Conservation (phyloP, 2,113 vertebrate species). For the Cygnus buccinator region DNA sequence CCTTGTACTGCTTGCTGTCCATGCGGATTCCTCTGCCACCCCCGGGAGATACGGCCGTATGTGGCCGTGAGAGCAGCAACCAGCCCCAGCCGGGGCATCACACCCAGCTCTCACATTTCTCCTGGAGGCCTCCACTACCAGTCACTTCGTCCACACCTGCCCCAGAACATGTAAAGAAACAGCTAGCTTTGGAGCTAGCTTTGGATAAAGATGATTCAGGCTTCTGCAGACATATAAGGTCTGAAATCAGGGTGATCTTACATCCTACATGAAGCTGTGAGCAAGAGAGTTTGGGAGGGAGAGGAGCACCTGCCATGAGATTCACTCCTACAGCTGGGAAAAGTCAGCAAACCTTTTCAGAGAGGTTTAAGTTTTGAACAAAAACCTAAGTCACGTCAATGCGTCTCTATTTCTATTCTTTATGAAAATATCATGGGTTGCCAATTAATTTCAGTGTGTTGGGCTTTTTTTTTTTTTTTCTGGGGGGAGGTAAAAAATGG, state of each 20-base stretch:
- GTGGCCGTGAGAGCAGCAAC: not conserved
- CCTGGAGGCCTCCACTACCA: rapidly evolving
- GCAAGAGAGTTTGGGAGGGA: not conserved
- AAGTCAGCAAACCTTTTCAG: not conserved
- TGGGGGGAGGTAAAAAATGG: not conserved
- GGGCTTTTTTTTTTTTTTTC: not conserved
- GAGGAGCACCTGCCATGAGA: slow-evolving; percentile 18
- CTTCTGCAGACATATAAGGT: not conserved
- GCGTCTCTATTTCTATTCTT: not conserved
- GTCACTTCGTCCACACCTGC: not conserved
- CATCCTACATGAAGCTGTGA: not conserved
- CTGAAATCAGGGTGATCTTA: not conserved
- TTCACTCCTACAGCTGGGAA: slow-evolving; percentile 21
- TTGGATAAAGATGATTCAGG: slow-evolving; percentile 19
- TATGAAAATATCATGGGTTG: not conserved
- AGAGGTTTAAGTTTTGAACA: not conserved
- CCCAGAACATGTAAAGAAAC: not conserved
- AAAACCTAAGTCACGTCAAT: not conserved
- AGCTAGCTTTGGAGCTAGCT: not conserved
- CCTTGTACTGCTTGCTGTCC: not conserved
- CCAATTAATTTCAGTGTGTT: not conserved
- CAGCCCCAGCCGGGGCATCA: rapidly evolving
- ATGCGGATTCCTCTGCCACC: not conserved
- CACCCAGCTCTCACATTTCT: rapidly evolving
- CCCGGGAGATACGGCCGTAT: rapidly evolving